These are phyloP conservation scores for Taenaris catops DNA, from an alignment of 2,888 invertebrate genomes.

Conservation along the genomic window DNA sequence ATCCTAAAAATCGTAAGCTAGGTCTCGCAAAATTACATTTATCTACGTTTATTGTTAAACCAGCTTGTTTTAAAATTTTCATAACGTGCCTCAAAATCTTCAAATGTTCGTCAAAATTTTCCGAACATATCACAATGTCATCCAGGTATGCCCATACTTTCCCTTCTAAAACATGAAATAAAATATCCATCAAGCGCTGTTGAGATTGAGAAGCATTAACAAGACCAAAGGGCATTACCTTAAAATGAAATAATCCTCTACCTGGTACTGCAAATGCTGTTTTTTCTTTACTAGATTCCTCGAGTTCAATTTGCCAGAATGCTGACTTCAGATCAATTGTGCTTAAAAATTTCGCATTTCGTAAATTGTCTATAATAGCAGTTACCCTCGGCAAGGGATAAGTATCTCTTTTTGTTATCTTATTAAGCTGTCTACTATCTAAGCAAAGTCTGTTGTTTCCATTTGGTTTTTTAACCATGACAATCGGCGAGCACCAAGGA, in stretches of 20 bases:
- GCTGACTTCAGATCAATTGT: conserved; percentile 29
- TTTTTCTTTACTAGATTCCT: conserved; percentile 17
- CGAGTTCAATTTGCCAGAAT: conserved; percentile 32
- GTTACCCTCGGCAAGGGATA: conserved; percentile 18
- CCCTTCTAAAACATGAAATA: conserved; percentile 11
- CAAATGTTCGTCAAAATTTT: conserved; percentile 16
- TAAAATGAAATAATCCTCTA: conserved; percentile 17
- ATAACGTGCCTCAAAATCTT: conserved; percentile 8
- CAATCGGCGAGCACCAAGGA: conserved; percentile 11
- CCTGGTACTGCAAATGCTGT: conserved; percentile 20
- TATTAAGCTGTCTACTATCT: conserved; percentile 18
- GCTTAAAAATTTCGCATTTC: conserved; percentile 15
- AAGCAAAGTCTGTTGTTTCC: conserved; percentile 19
- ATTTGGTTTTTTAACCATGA: conserved; percentile 12
- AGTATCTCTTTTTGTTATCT: conserved; percentile 19
- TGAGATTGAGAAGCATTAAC: conserved; percentile 14
- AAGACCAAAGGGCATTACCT: conserved; percentile 20
- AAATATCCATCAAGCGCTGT: conserved; percentile 14
- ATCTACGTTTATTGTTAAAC: conserved; percentile 26
- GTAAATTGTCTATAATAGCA: conserved; percentile 15
- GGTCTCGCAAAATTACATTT: conserved; percentile 25
- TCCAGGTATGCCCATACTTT: conserved; percentile 21
- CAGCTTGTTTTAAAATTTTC: conserved; percentile 15
- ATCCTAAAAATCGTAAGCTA: conserved; percentile 21
- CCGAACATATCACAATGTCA: conserved; percentile 17